Percentiles rank a stretch among this genome's conserved stretches.
Conservation (phyloP, 2,888 invertebrate genomes). For the Polietes domitor region DNA sequence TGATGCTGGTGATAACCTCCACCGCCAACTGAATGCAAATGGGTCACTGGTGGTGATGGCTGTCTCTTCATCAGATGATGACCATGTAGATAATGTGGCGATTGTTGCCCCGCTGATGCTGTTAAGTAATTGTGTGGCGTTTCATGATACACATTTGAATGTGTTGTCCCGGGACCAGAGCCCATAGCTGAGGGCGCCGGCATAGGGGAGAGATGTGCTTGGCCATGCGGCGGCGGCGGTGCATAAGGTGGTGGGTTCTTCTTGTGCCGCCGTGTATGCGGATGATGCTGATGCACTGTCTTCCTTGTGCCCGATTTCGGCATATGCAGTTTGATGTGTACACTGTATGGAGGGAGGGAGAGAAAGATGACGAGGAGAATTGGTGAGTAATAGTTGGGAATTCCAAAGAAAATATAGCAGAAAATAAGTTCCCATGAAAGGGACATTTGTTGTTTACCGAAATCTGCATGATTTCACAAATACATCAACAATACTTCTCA, state of each 20-base stretch:
- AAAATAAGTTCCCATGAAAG: too few species aligned
- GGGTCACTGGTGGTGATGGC: conserved; percentile 59
- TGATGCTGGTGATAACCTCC: conserved; percentile 33
- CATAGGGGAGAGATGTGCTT: background rate
- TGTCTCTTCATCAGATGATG: conserved; percentile 63
- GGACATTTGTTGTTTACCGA: too few species aligned
- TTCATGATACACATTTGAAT: conserved; percentile 67
- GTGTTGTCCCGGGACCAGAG: conserved; percentile 59
- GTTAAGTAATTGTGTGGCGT: conserved; percentile 56
- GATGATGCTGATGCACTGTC: conserved; percentile 68
- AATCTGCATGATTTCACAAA: too few species aligned
- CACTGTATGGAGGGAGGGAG: conserved; percentile 66
- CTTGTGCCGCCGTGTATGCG: conserved; percentile 58
- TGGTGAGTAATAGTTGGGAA: too few species aligned
- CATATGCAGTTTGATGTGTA: conserved; percentile 77
- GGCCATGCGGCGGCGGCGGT: conserved; percentile 41
- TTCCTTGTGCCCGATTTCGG: conserved; percentile 74
- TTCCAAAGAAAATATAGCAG: too few species aligned
- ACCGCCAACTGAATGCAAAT: conserved; percentile 50
- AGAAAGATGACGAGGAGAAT: too few species aligned
- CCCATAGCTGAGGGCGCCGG: conserved; percentile 2
- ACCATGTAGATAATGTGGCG: background rate
- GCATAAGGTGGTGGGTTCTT: conserved; percentile 66
- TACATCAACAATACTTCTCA: too few species aligned
- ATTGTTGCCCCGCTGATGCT: conserved; percentile 28